Base-by-base conservation (phyloP, 37 sponge, comb jelly and placozoan species). In the Axinella damicornis region DNA sequence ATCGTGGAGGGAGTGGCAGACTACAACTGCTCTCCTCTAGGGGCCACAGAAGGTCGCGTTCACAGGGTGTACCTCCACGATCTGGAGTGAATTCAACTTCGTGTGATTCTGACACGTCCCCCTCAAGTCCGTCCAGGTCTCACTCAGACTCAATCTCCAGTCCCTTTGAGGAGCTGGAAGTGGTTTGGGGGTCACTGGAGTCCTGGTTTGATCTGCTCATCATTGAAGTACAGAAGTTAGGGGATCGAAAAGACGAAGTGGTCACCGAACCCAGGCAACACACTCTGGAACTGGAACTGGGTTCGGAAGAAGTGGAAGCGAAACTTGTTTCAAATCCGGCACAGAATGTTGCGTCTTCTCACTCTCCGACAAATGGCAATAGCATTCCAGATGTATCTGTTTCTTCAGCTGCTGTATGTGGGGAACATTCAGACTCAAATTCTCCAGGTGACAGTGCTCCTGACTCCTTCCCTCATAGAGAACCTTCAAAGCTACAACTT, bases 171-270 rank as follows among this genome's bases (percentile, higher is more conserved):
- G 52, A 53, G 53, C 79, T 96, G 55, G 94, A 96, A 55, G 55
- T 84, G 20, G 82, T 96, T 53, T 96, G 96, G 96, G 54, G 32
- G 34, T 80, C 89, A 2, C 71, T 96, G 61, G 78, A 75, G 69
- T 81, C 83, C 20, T 96, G 96, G 96, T 96, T 91, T 72, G 89
- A 90, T 66, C 78, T 96, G 57, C 81, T 96, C 27, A 30, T 36
- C 28, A 71, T 71, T 9, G 96, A 96, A 65, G 57, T 96, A 24
- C 59, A 73, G 74, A 35, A 41, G 28, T 16, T 59, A 20, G 46
- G 40, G 63, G n/a, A n/a, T 9, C 46, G 9, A 9, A 46, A 46
- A 12, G 46, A 46, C 4, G 9, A 46, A 4, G 9, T 46, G 4
- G 46, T 46, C 46, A 46, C 46, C 4, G 46, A 46, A 46, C 46